phyloP scores from a whole-genome alignment of 1,140 invertebrate species.

The Limonius californicus region DNA sequence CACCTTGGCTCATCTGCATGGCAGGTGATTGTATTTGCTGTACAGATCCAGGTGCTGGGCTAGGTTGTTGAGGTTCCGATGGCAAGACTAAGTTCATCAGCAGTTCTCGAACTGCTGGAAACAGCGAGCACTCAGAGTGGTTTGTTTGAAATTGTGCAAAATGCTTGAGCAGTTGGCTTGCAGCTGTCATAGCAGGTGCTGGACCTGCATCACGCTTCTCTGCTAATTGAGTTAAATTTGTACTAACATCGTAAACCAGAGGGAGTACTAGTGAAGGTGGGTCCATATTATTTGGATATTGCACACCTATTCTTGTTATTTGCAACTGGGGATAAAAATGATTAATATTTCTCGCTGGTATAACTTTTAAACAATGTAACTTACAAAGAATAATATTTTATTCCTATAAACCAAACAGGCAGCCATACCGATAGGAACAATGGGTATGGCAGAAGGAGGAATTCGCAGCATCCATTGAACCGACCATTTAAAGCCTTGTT shows the following conservation, averaged over 20 bases:
- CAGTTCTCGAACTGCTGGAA: slow-evolving; percentile 82
- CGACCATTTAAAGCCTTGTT: slow-evolving; percentile 67
- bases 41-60: slow-evolving; percentile 49
- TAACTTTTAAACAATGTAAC: slow-evolving; percentile 44
- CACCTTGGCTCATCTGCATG: slow-evolving; percentile 52
- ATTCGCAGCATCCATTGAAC: slow-evolving; percentile 88
- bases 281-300: slow-evolving; percentile 61
- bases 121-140: slow-evolving; percentile 73
- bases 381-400: slow-evolving; percentile 88
- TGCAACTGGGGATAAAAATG: slow-evolving; percentile 66
- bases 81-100: slow-evolving; percentile 74
- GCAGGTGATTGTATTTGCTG: slow-evolving; percentile 55
- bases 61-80: slow-evolving; percentile 44
- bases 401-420: slow-evolving; percentile 77
- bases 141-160: slow-evolving; percentile 58
- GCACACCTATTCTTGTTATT: slow-evolving; percentile 69
- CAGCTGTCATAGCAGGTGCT: slow-evolving; percentile 59
- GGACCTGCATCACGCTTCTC: slow-evolving; percentile 68
- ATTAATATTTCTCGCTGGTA: no score
- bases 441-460: slow-evolving; percentile 77
- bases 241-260: slow-evolving; percentile 81
- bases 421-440: slow-evolving; percentile 80
- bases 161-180: slow-evolving; percentile 62
- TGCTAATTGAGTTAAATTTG: slow-evolving; percentile 81
- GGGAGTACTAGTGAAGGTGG: slow-evolving; percentile 80